Conservation (phyloP, 2,113 vertebrate species). For the Rhea pennata region DNA sequence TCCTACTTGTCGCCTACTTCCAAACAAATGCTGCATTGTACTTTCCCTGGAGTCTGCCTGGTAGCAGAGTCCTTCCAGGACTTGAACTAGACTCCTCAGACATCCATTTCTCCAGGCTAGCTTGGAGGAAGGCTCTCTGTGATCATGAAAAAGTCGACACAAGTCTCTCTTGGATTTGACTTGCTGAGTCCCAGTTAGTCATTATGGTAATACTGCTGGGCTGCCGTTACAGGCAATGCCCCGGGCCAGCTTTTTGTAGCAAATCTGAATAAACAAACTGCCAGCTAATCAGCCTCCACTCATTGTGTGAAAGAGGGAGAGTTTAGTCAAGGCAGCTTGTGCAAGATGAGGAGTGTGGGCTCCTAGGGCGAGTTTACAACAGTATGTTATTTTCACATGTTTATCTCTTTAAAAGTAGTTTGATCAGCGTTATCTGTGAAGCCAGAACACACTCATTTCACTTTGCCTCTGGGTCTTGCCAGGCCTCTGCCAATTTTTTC, state of each 20-base stretch:
- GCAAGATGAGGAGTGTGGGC: neutral
- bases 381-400: accelerated
- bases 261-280: neutral
- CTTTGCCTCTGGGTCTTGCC: neutral
- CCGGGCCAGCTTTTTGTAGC: accelerated
- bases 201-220: accelerated
- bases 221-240: neutral
- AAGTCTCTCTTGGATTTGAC: neutral
- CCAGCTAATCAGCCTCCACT: neutral
- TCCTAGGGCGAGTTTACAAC: neutral
- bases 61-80: neutral
- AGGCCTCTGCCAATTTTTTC: accelerated
- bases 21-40: neutral
- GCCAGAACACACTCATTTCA: accelerated
- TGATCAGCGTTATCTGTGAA: neutral
- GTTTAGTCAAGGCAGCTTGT: neutral
- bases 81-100: neutral
- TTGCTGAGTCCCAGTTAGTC: neutral
- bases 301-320: neutral
- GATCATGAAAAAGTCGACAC: accelerated
- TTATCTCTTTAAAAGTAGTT: neutral
- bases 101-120: neutral
- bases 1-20: neutral
- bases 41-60: accelerated
- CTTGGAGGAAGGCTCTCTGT: accelerated